Evolutionary conservation across 2,113 vertebrate species (phyloP).

Genomic region (Oryzias javanicus): DNA sequence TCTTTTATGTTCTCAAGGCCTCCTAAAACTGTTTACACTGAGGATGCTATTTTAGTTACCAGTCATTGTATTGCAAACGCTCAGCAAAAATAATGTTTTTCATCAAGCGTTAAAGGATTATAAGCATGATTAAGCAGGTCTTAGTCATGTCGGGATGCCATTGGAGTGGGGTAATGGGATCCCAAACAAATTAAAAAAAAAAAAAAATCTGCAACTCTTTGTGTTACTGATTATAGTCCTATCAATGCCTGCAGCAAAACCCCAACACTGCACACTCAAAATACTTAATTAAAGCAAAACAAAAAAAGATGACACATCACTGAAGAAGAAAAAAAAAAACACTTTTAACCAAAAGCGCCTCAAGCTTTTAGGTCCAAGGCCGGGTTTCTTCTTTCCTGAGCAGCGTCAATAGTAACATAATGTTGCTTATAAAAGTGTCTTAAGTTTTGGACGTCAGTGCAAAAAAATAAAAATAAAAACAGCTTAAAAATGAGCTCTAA

Average conservation of each 20-base stretch:
- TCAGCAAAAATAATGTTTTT: background rate
- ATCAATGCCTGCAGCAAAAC: slow-evolving; percentile 11
- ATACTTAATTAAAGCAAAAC: slow-evolving; percentile 18
- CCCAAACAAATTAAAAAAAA: slow-evolving; percentile 7
- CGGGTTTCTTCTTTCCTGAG: slow-evolving; percentile 26
- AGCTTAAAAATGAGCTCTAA: slow-evolving; percentile 33
- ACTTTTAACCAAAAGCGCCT: slow-evolving; percentile 7
- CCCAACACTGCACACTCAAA: background rate
- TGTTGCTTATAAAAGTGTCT: slow-evolving; percentile 12
- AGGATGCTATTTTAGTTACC: no score
- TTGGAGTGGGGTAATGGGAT: background rate
- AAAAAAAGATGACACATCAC: background rate
- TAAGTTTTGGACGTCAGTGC: slow-evolving; percentile 9
- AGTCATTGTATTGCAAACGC: background rate
- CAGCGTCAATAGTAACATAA: slow-evolving; percentile 10
- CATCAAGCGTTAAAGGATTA: background rate
- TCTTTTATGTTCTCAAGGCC: no score
- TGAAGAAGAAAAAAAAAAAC: slow-evolving; percentile 5
- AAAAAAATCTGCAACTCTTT: slow-evolving; percentile 8
- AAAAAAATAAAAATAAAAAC: slow-evolving; percentile 54
- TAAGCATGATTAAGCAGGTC: slow-evolving; percentile 1
- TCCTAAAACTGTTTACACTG: no score
- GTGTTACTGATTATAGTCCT: slow-evolving; percentile 23
- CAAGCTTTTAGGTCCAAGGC: slow-evolving; percentile 8
- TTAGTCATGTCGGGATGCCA: background rate